phyloP scores from a whole-genome alignment of 2,888 invertebrate species.

The Coelopa pilipes region DNA sequence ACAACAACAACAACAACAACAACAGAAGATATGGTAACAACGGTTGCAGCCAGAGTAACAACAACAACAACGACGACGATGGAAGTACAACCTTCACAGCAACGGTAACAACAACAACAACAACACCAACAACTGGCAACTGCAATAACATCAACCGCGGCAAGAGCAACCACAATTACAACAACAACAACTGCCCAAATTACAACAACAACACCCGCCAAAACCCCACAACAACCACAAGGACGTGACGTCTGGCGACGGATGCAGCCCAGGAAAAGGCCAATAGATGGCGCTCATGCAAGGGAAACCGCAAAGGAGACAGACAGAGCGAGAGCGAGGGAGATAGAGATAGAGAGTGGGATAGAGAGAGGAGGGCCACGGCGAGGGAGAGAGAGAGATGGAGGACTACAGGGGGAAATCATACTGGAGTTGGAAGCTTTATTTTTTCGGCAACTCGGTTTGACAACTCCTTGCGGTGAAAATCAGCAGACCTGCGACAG shows the following conservation, averaged over 20 bases:
- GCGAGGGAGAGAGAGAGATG: too few species aligned
- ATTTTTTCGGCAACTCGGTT: conserved; percentile 1
- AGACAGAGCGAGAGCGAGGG: not conserved
- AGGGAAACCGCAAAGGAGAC: not conserved
- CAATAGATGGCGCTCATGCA: conserved; percentile 15
- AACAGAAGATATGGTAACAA: too few species aligned
- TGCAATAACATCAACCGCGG: too few species aligned
- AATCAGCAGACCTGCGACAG: conserved; percentile 2
- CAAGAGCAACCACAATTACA: too few species aligned
- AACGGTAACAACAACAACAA: too few species aligned
- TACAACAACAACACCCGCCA: too few species aligned
- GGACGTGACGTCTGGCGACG: not conserved
- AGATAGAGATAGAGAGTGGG: not conserved
- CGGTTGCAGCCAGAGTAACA: too few species aligned
- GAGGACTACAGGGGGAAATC: not conserved
- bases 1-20: not conserved
- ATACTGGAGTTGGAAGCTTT: not conserved
- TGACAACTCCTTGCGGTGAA: not conserved
- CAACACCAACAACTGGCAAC: too few species aligned
- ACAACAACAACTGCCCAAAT: too few species aligned
- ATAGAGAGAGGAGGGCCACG: too few species aligned
- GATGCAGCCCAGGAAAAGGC: not conserved
- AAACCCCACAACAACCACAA: too few species aligned
- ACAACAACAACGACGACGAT: not conserved
- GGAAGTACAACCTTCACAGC: conserved; percentile 1